Percentiles rank a stretch among this genome's conserved stretches.
These are phyloP conservation scores for Steinernema khuongi DNA, from an alignment of 1,140 invertebrate genomes.

Conservation along the genomic window DNA sequence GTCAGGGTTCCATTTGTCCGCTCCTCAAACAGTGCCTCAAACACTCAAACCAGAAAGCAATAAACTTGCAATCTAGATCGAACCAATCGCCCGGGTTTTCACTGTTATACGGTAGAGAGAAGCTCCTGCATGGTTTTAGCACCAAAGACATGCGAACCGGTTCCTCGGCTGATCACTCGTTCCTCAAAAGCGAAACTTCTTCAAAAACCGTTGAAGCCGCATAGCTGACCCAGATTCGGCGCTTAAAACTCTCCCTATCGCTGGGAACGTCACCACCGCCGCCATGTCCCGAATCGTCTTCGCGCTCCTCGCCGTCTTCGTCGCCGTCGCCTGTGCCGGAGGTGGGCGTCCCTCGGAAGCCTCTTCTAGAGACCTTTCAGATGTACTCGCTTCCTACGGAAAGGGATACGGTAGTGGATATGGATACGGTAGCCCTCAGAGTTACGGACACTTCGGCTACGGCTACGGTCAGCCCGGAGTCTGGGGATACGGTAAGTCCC, in stretches of 20 bases:
- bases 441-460: no score
- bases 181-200: not conserved
- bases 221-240: not conserved
- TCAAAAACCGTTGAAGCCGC: not conserved
- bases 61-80: no score
- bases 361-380: not conserved
- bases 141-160: no score
- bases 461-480: not conserved
- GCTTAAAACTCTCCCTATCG: conserved; percentile 11
- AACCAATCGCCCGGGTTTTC: no score
- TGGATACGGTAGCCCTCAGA: not conserved
- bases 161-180: not conserved
- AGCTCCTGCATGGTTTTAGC: no score
- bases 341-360: not conserved
- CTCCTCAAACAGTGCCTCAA: no score
- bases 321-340: not conserved
- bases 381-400: not conserved
- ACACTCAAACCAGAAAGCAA: no score
- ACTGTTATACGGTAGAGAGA: no score
- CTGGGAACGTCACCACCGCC: not conserved
- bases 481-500: not conserved
- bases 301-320: conserved; percentile 14
- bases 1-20: no score
- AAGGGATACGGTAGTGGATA: not conserved
- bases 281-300: not conserved